Percentiles rank a stretch among this genome's conserved stretches.
Conservation (phyloP, 2,797 vertebrate species). For the Brachymystax lenok region DNA sequence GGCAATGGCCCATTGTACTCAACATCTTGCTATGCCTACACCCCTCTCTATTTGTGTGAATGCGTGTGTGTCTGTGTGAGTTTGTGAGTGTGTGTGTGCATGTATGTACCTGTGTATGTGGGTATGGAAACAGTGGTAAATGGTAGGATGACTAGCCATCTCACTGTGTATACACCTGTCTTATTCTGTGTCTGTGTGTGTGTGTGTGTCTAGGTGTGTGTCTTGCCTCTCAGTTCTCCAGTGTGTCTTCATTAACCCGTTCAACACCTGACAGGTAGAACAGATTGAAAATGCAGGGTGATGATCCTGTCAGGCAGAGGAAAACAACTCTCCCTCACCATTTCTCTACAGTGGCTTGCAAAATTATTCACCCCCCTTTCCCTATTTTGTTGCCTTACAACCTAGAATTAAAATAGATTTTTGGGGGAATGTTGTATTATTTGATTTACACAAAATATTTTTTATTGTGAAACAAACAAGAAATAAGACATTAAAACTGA, state of each 20-base stretch:
- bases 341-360: too few species aligned
- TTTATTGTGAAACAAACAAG: too few species aligned
- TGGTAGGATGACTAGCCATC: slow-evolving; percentile 26
- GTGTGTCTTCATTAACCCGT: slow-evolving; percentile 46
- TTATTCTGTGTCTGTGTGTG: slow-evolving; percentile 26
- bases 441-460: too few species aligned
- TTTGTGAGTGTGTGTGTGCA: background rate
- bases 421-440: too few species aligned
- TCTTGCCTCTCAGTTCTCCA: slow-evolving; percentile 5
- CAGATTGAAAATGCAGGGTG: slow-evolving; percentile 55
- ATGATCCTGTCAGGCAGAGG: slow-evolving; percentile 50
- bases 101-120: slow-evolving; percentile 4
- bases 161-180: slow-evolving; percentile 50
- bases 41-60: background rate
- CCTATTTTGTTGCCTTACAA: too few species aligned
- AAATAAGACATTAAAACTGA: too few species aligned
- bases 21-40: slow-evolving; percentile 31
- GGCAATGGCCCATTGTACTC: slow-evolving; percentile 25
- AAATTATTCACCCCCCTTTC: too few species aligned
- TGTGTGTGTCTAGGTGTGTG: slow-evolving; percentile 10
- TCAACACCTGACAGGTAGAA: slow-evolving; percentile 48
- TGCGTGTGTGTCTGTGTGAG: background rate
- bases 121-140: slow-evolving; percentile 27
- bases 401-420: too few species aligned
- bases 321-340: slow-evolving; percentile 15